Percentiles rank a stretch among this genome's conserved stretches.
Evolutionary conservation across 2,797 vertebrate species (phyloP).

Genomic region (Tragopan temminckii): DNA sequence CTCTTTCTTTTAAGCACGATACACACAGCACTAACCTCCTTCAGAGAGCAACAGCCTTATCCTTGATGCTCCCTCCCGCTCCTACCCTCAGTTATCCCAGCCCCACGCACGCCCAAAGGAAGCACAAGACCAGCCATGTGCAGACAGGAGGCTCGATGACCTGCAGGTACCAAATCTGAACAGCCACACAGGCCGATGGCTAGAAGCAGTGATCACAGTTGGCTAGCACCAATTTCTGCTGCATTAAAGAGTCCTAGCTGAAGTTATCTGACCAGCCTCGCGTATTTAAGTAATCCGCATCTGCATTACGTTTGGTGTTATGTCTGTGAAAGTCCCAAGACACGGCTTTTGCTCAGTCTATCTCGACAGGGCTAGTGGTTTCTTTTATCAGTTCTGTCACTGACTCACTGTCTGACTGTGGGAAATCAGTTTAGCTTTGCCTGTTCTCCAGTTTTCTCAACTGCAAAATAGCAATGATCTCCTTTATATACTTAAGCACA

Average conservation of each 20-base stretch:
- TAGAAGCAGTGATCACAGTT: not conserved
- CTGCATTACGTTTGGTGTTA: not conserved
- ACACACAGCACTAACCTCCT: not conserved
- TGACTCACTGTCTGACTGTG: constrained; percentile 31
- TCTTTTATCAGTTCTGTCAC: constrained; percentile 29
- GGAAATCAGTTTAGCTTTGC: constrained; percentile 21
- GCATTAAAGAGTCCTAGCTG: not conserved
- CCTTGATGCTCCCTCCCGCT: not conserved
- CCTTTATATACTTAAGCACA: not conserved
- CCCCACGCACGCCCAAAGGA: not conserved
- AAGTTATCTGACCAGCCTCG: not conserved
- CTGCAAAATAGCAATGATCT: not conserved
- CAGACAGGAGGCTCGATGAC: not conserved
- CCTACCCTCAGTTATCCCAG: not conserved
- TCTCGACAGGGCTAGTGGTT: not conserved
- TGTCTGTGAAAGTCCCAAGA: not conserved
- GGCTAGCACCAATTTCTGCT: not conserved
- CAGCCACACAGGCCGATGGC: not conserved
- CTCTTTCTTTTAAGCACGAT: accelerated
- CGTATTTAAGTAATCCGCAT: accelerated
- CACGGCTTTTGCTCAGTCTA: not conserved
- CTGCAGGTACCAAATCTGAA: accelerated
- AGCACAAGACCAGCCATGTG: accelerated
- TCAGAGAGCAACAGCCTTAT: not conserved
- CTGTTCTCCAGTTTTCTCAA: not conserved